These are phyloP conservation scores for Boloria selene DNA, from an alignment of 2,888 invertebrate species.

Conservation along the genomic window DNA sequence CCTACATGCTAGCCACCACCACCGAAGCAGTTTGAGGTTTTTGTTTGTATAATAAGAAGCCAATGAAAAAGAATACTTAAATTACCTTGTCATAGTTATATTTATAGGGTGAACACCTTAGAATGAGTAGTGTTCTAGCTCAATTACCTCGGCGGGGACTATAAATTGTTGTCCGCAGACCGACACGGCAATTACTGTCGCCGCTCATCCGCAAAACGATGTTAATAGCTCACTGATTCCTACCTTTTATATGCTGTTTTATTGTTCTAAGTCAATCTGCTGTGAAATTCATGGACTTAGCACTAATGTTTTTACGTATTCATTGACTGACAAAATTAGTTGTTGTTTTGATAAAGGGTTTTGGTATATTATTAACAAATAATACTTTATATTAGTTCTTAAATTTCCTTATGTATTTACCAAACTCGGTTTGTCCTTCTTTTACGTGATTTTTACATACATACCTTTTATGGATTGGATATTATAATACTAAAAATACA, in stretches of 20 bases:
- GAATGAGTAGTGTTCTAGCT: slow-evolving; percentile 49
- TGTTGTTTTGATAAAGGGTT: no score
- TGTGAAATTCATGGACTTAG: slow-evolving; percentile 23
- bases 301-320: slow-evolving; percentile 14
- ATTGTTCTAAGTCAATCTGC: slow-evolving; percentile 46
- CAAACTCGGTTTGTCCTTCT: no score
- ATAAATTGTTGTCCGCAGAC: slow-evolving; percentile 76
- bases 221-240: slow-evolving; percentile 77
- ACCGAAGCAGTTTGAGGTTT: no score
- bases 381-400: no score
- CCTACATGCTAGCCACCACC: no score
- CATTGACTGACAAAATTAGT: not conserved
- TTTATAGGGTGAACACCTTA: slow-evolving; percentile 28
- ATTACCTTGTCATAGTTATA: slow-evolving; percentile 14
- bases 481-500: no score
- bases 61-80: not conserved
- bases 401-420: no score
- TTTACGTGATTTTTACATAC: no score
- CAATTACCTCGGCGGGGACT: slow-evolving; percentile 71
- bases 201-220: slow-evolving; percentile 79
- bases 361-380: no score
- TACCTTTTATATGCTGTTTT: slow-evolving; percentile 63
- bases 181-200: slow-evolving; percentile 80
- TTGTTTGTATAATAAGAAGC: no score
- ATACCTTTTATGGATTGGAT: no score